Evolutionary conservation across 53 echinoderm and acorn worm genomes (phyloP).

Genomic region (Antedon mediterranea): DNA sequence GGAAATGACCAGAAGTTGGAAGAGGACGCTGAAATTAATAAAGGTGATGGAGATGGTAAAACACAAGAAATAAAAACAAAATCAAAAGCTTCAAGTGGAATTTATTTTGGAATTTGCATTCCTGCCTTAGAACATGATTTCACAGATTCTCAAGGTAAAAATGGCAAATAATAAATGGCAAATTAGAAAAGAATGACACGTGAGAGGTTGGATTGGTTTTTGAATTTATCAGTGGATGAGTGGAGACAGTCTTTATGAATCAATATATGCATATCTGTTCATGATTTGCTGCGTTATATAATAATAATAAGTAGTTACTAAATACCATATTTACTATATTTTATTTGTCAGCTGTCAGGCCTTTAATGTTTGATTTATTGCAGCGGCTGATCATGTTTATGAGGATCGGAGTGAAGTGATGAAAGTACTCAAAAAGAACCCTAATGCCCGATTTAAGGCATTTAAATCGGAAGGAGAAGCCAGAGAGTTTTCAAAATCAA

Average conservation of each 20-base stretch:
- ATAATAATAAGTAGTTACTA: too few relatives aligned
- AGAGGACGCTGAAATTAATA: background rate
- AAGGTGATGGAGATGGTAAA: background rate
- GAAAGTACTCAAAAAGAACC: slow-evolving; percentile 52
- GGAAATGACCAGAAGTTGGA: too few relatives aligned
- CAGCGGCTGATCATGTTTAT: too few relatives aligned
- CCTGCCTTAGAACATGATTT: background rate
- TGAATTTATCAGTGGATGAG: too few relatives aligned
- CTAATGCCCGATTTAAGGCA: slow-evolving; percentile 72
- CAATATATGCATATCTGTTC: too few relatives aligned
- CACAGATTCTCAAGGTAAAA: background rate
- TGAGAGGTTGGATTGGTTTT: too few relatives aligned
- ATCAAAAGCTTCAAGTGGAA: background rate
- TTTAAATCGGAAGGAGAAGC: slow-evolving; percentile 76
- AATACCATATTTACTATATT: too few relatives aligned
- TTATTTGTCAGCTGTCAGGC: too few relatives aligned
- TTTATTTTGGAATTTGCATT: background rate
- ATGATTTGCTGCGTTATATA: too few relatives aligned
- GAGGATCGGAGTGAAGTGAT: slow-evolving; percentile 39
- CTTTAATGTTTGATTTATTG: too few relatives aligned
- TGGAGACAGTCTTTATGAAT: too few relatives aligned
- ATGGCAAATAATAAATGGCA: background rate
- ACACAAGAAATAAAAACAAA: background rate
- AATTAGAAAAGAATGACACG: too few relatives aligned
- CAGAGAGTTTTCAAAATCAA: slow-evolving; percentile 35